phyloP scores from a whole-genome alignment of 2,113 vertebrate genomes.

The Melospiza georgiana region DNA sequence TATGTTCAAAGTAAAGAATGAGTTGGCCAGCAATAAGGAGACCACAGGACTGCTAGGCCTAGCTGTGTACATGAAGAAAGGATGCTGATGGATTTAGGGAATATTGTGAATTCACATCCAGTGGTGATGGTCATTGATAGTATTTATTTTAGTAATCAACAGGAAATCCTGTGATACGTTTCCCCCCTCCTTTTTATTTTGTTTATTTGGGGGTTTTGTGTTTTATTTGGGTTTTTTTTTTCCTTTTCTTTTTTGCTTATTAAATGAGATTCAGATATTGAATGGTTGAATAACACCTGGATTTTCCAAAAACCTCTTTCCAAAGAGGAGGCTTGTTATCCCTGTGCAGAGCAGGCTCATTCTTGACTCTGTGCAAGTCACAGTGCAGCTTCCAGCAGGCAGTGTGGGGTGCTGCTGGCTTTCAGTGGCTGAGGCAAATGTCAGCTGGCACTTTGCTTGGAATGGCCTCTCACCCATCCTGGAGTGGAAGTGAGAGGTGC shows the following conservation, averaged over 20 bases:
- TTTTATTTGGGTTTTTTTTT: background rate
- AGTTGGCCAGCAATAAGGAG: background rate
- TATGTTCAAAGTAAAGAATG: background rate
- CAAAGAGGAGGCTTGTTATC: background rate
- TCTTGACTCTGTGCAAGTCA: background rate
- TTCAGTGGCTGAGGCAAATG: background rate
- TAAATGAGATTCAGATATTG: background rate
- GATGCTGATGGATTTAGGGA: background rate
- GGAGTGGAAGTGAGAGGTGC: background rate
- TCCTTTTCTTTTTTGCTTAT: background rate
- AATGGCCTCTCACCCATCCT: background rate
- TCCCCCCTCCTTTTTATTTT: rapidly evolving
- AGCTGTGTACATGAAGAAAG: background rate
- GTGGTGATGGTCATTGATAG: too few relatives aligned
- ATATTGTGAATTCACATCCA: background rate
- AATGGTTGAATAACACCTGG: background rate
- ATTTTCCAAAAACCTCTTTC: background rate
- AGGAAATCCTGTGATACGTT: background rate
- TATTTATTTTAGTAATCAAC: background rate
- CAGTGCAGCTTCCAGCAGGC: background rate
- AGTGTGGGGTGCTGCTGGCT: background rate
- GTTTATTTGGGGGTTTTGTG: background rate
- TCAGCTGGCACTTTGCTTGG: background rate
- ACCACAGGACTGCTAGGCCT: background rate
- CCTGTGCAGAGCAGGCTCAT: background rate